Evolutionary conservation across 2,797 vertebrate species (phyloP), one percentile per base, ranked within the genome.

Genomic region (Bradypodion ventrale): DNA sequence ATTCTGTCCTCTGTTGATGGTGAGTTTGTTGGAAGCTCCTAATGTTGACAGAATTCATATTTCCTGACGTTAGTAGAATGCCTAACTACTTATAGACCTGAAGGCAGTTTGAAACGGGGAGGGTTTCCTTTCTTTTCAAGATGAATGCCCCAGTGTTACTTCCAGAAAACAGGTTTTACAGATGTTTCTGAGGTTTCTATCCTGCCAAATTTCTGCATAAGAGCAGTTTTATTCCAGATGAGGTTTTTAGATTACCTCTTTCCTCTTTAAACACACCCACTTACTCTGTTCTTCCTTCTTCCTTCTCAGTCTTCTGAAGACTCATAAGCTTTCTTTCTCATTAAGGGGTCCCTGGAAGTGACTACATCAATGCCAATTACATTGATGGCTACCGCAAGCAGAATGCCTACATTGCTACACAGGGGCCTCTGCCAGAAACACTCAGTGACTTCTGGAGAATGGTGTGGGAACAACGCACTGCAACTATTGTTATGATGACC

Each of bases 391-490:
- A 99, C 94, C 97, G 97, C 87, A 99, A 98, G 94, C 98, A 99
- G 96, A 99, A 98, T 0, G 98, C 98, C 84, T 99, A 98, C 96
- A 99, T 99, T 0, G 98, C 98, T 81, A 99, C 98, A 0, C 98
- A 99, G 93, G 98, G 98, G 5, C 98, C 98, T 0, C 96, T 99
- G 92, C 97, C 97, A 0, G 98, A 99, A 94, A 99, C 98, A 1
- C 96, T 99, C 89, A 97, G 96, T 0, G 98, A 99, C 92, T 99
- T 99, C 96, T 99, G 98, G 98, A 97, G 98, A 90, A 98, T 99
- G 98, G 97, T 99, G 89, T 99, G 98, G 98, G 98, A 99, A 49
- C 98, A 99, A 93, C 97, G 98, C 85, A 97, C 97, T 27, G 96
- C 95, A 88, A 99, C 97, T 2, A 96, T 99, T 13, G 95, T 99